Evolutionary conservation across 2,113 vertebrate genomes (phyloP).

Genomic region (Eublepharis macularius): DNA sequence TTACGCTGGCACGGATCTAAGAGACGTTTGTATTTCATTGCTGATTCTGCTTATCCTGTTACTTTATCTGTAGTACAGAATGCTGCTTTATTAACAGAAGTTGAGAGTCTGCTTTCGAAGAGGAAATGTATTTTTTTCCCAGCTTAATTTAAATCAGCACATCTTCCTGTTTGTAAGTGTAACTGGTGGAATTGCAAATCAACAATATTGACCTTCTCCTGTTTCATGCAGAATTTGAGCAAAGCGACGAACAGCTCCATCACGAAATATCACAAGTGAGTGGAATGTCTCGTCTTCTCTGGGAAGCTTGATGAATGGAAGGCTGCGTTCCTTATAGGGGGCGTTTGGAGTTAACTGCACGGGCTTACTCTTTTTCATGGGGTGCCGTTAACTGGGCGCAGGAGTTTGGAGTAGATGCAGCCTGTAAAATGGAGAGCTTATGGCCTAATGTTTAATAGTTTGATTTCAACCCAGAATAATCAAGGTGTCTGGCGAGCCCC

Average conservation of each 20-base stretch:
- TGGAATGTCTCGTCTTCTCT: background rate
- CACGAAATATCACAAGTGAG: conserved; percentile 96
- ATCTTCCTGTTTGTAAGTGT: background rate
- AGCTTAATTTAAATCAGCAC: background rate
- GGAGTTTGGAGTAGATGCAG: background rate
- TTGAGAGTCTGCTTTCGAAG: background rate
- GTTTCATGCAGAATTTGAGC: conserved; percentile 87
- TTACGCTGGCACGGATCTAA: no score
- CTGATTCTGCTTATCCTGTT: background rate
- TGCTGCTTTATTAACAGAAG: background rate
- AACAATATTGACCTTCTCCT: conserved; percentile 19
- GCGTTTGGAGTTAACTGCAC: background rate
- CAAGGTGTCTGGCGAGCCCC: background rate
- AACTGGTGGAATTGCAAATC: background rate
- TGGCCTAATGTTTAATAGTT: background rate
- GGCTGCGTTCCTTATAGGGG: background rate
- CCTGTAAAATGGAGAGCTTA: background rate
- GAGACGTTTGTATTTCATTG: background rate
- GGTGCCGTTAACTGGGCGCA: background rate
- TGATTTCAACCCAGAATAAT: background rate
- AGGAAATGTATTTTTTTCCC: background rate
- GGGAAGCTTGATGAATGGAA: background rate
- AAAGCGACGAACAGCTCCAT: conserved; percentile 94
- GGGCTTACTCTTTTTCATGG: background rate
- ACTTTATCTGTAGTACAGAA: background rate